Percentiles rank a stretch among this genome's conserved stretches.
Evolutionary conservation across 2,888 invertebrate genomes (phyloP).

Genomic region (Synergus umbraculus): DNA sequence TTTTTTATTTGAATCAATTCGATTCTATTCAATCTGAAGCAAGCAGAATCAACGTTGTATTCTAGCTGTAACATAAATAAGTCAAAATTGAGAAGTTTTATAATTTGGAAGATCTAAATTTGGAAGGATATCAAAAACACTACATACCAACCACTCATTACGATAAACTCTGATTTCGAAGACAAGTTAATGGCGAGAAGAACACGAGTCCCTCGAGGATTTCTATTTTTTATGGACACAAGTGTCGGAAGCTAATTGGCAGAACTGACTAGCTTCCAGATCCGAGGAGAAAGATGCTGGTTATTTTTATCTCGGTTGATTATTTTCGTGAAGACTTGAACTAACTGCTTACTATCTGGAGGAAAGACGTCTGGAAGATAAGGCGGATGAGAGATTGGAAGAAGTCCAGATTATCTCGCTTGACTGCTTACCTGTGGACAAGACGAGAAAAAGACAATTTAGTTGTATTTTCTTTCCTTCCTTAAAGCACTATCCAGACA

Average conservation of each 20-base stretch:
- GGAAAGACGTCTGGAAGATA: slow-evolving; percentile 7
- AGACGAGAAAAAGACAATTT: slow-evolving; percentile 27
- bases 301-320: slow-evolving; percentile 25
- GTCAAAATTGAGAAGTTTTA: too few relatives aligned
- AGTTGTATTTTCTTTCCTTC: slow-evolving; percentile 3
- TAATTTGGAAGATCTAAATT: too few relatives aligned
- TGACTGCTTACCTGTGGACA: slow-evolving; percentile 21
- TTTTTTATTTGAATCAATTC: too few relatives aligned
- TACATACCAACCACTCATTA: neutral
- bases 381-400: slow-evolving; percentile 27
- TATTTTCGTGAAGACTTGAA: slow-evolving; percentile 16
- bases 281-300: neutral
- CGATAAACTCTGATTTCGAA: neutral
- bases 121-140: too few relatives aligned
- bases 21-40: too few relatives aligned
- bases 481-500: neutral
- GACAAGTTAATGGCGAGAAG: slow-evolving; percentile 2
- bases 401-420: slow-evolving; percentile 37
- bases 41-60: too few relatives aligned
- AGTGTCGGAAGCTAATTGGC: slow-evolving; percentile 32
- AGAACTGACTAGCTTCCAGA: neutral
- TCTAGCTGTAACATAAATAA: too few relatives aligned
- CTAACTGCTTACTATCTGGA: neutral
- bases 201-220: neutral
- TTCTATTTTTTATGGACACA: neutral